Evolutionary conservation across 2,888 invertebrate species (phyloP), one percentile per base, ranked within the genome.

Genomic region (Plagiodera versicolora): DNA sequence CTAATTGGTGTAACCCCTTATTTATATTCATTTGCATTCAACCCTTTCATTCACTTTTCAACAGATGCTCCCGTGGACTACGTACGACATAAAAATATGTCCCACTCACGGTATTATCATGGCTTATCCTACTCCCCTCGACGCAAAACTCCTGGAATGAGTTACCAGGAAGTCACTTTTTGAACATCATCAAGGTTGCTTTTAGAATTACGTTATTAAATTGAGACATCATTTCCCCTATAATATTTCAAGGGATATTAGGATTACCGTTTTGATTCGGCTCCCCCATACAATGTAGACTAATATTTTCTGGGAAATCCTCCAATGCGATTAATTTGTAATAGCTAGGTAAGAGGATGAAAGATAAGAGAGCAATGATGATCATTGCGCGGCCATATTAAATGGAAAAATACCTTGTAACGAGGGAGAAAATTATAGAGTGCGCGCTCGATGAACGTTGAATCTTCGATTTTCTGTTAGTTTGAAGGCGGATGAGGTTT

Each of bases 261-360:
- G 32, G 32, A 32, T 32, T 32, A 32, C 32, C 32, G 32, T 32
- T 32, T 32, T 32, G 32, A 32, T 32, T 32, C 32, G 32, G 10
- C 11, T 32, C 32, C 32, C 53, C 39, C 58, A n/a, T 49, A 51
- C 47, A 47, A 30, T 28, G 18, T 39, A 46, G 28, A 57, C 58
- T 54, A 55, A 62, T 62, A 62, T 58, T 62, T 56, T 47, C 47
- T 58, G 45, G 9, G 58, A 58, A 61, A 61, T 63, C 65, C 51
- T 47, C 55, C 56, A 63, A 63, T 63, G 63, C 65, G 63, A 65
- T 65, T 65, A 65, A 65, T 63, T 63, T 58, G 54, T 63, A 59
- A 61, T 63, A 61, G 60, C 63, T 58, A 62, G 58, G 51, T 62
- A 62, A 62, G 61, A 58, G 55, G 61, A 62, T 62, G 61, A 62